Evolutionary conservation across 2,113 vertebrate genomes (phyloP).

Genomic region (Platysternon megacephalum): DNA sequence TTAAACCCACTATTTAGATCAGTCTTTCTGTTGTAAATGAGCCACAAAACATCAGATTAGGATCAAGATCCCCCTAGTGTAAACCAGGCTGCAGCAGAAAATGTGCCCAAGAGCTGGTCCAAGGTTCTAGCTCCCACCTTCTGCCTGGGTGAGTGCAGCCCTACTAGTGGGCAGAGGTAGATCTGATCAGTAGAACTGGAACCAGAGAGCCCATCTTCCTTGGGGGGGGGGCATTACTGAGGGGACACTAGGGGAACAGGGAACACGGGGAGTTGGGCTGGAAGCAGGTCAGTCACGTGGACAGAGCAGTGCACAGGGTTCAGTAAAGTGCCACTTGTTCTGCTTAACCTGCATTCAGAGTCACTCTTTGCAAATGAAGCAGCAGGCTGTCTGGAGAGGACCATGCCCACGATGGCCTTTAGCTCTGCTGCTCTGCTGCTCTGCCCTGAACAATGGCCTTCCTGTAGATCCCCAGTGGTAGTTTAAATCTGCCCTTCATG

Average conservation of each 20-base stretch:
- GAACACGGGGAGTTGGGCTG: too few relatives aligned
- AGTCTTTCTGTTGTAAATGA: background rate
- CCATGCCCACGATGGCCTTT: background rate
- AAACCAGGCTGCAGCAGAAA: background rate
- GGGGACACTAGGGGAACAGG: too few relatives aligned
- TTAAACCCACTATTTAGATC: background rate
- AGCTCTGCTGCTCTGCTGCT: background rate
- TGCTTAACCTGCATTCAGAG: too few relatives aligned
- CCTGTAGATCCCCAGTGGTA: background rate
- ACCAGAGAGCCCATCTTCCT: too few relatives aligned
- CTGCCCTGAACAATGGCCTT: background rate
- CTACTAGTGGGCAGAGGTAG: background rate
- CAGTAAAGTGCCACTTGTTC: too few relatives aligned
- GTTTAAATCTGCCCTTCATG: background rate
- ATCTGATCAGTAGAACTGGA: too few relatives aligned
- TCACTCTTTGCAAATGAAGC: too few relatives aligned
- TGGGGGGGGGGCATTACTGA: too few relatives aligned
- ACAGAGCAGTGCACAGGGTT: too few relatives aligned
- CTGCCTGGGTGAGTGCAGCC: background rate
- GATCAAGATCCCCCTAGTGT: background rate
- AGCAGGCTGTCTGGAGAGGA: background rate
- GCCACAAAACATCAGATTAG: background rate
- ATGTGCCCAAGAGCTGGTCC: accelerated
- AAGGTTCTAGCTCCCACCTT: background rate
- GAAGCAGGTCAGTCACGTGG: too few relatives aligned